Percentiles rank a stretch among this genome's conserved stretches.
Conservation (phyloP, 2,113 vertebrate genomes). For the Daphoenositta chrysoptera region DNA sequence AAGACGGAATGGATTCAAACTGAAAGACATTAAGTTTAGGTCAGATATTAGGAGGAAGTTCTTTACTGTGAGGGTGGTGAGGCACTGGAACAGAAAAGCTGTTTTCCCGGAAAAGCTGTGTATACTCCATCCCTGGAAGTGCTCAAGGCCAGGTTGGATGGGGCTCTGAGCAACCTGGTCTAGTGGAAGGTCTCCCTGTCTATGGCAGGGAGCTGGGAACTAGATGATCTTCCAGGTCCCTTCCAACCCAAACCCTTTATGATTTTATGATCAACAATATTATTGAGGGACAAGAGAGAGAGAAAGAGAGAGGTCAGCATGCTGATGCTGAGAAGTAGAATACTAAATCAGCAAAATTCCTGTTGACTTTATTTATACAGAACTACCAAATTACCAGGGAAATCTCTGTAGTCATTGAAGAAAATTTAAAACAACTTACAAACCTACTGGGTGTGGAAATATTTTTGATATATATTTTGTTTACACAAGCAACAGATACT, state of each 20-base stretch:
- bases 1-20: neutral
- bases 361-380: neutral
- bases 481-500: neutral
- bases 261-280: neutral
- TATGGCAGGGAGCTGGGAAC: neutral
- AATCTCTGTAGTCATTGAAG: constrained; percentile 12
- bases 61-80: neutral
- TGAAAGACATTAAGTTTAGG: neutral
- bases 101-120: neutral
- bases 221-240: neutral
- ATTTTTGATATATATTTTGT: constrained; percentile 20
- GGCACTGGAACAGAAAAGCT: too few species aligned
- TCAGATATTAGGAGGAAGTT: neutral
- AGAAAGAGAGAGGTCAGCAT: neutral
- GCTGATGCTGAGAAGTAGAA: neutral
- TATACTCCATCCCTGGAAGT: neutral
- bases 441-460: neutral
- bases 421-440: neutral
- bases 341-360: neutral
- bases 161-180: neutral
- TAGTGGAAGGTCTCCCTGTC: neutral
- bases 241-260: neutral
- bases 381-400: neutral
- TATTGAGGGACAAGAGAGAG: neutral
- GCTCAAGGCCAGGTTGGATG: neutral